A percentile compares a stretch with the other conserved stretches of the same genome.
phyloP scores from a whole-genome alignment of 2,113 vertebrate species.

The Pluvialis apricaria region DNA sequence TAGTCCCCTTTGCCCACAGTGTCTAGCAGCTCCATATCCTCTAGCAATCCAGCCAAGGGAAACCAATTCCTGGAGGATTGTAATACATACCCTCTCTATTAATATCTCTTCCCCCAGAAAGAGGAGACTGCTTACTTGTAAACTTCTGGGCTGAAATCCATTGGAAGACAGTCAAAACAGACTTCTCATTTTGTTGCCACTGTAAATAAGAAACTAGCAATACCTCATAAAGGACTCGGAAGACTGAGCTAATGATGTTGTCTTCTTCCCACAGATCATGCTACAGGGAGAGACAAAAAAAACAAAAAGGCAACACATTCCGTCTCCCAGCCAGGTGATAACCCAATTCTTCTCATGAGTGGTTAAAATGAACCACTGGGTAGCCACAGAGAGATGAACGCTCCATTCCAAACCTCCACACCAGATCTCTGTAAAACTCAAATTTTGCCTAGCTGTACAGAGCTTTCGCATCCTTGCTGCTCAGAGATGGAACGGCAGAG shows the following conservation, averaged over 20 bases:
- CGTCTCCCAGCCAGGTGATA: not conserved
- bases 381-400: not conserved
- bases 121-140: not conserved
- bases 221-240: not conserved
- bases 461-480: not conserved
- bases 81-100: not conserved
- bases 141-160: conserved; percentile 7
- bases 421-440: not conserved
- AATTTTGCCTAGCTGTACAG: not conserved
- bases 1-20: not conserved
- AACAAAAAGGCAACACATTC: not conserved
- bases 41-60: not conserved
- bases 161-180: conserved; percentile 1
- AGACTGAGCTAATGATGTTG: not conserved
- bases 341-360: not conserved
- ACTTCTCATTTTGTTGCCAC: not conserved
- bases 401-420: not conserved
- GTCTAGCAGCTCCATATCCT: not conserved
- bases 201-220: conserved; percentile 6
- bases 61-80: not conserved
- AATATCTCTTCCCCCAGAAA: not conserved
- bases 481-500: not conserved
- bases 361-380: not conserved
- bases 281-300: not conserved
- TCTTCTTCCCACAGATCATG: not conserved